Evolutionary conservation across 2,888 invertebrate genomes (phyloP), one percentile per base, ranked within the genome.

Genomic region (Entomobrya multifasciata): DNA sequence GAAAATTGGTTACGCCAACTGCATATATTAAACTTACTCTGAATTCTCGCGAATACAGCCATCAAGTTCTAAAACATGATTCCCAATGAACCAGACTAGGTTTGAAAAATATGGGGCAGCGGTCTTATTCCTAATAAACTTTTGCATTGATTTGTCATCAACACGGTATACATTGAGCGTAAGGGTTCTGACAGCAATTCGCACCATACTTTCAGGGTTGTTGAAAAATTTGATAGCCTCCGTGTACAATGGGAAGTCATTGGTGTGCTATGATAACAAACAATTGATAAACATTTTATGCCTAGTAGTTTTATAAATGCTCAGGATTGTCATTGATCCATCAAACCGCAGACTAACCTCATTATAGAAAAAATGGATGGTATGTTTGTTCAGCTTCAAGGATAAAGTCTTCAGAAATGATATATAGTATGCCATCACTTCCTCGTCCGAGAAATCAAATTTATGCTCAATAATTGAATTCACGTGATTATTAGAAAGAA

Each of bases 351-450:
- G 8, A 36, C 36, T 94, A 94, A 96, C 98, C 95, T 99, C 99
- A 94, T 99, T 99, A 93, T 99, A 99, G 93, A 99, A 99, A 93
- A 99, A 99, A 93, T 99, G 99, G 92, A 99, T 98, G 0, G 99
- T 99, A 92, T 99, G 98, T 89, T 96, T 95, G 93, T 99, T 99
- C 77, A 99, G 94, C 93, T 99, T 99, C 83, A 99, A 94, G 91
- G 99, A 99, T 79, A 99, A 94, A 0, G 99, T 99, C 93, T 99
- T 99, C 90, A 99, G 93, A 93, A 99, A 99, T 74, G 99, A 98
- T 92, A 99, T 99, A 93, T 99, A 99, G 93, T 99, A 99, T 0
- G 99, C 99, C 98, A 99, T 98, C 70, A 99, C 99, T 94, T 99
- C 99, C 93, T 99, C 99, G 93, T 99, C 99, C 2, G 98, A 98